Evolutionary conservation across 2,113 vertebrate species (phyloP), one percentile per base, ranked within the genome.

Genomic region (Alectura lathami): DNA sequence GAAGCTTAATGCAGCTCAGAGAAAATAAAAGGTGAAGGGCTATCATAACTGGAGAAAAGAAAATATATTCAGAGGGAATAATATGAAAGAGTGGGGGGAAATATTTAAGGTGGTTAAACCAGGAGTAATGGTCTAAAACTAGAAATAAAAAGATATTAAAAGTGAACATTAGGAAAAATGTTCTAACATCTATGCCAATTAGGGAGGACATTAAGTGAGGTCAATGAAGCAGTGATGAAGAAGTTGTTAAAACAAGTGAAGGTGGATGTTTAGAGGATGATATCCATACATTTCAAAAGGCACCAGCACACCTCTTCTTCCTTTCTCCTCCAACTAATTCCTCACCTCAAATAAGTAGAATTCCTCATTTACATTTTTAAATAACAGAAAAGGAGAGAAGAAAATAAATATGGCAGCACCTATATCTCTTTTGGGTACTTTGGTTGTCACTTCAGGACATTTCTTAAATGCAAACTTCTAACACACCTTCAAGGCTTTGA

Each of bases 61-160:
- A 94, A 88, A 89, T 59, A 83, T 10, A 45, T 85, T 86, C n/a
- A 48, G 42, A 89, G 23, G 29, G 91, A 91, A 83, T 87, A 92
- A 81, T 50, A 77, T 24, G 45, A 81, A 77, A 86, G 63, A 50
- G 54, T 1, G 1, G 18, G 36, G 13, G 23, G 2, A 62, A 76
- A 87, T 83, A 77, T 47, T 38, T 57, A 59, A 70, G 13, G 32
- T 77, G 34, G 7, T 86, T 88, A 91, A 95, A 89, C 40, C 12
- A 72, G 36, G 14, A 78, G 2, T 47, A 86, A 75, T 51, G 16
- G 27, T 27, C 30, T 94, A 88, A 89, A 95, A 60, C 23, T 7
- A 69, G 21, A 11, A 78, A 81, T 91, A 91, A 8, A 62, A 75
- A 79, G 12, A 70, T 77, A 73, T 74, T 73, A 36, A 59, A 77